Conservation (phyloP, 2,888 invertebrate genomes). For the Tachina fera region DNA sequence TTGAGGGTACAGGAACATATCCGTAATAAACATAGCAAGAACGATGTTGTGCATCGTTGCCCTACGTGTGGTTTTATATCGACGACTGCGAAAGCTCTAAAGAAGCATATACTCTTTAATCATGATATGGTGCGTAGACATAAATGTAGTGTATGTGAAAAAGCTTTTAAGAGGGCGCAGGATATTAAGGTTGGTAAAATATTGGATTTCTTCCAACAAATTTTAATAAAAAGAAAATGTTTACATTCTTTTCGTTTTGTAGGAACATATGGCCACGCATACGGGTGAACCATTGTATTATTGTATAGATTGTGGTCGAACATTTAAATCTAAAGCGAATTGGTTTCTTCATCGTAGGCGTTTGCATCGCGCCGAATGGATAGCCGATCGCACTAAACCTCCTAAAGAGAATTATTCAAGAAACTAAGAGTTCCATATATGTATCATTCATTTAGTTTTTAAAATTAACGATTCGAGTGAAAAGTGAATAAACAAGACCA, state of each 20-base stretch:
- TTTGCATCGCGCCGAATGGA: constrained; percentile 80
- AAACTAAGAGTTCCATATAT: constrained; percentile 64
- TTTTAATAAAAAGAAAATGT: neutral
- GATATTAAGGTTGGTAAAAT: constrained; percentile 59
- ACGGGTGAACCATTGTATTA: constrained; percentile 79
- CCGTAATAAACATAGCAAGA: constrained; percentile 59
- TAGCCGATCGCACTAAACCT: constrained; percentile 73
- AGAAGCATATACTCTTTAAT: constrained; percentile 78
- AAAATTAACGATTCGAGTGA: neutral
- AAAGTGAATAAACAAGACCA: neutral
- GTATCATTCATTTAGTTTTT: neutral
- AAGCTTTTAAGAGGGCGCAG: constrained; percentile 79
- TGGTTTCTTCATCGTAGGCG: constrained; percentile 80
- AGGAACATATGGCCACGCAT: constrained; percentile 81
- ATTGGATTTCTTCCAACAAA: neutral
- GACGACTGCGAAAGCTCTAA: constrained; percentile 78
- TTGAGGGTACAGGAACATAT: constrained; percentile 58
- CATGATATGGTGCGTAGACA: constrained; percentile 79
- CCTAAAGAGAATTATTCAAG: constrained; percentile 66
- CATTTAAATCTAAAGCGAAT: constrained; percentile 80
- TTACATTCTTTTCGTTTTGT: constrained; percentile 6
- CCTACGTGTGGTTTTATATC: constrained; percentile 78
- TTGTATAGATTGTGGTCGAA: constrained; percentile 78
- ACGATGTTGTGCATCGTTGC: constrained; percentile 73
- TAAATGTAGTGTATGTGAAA: constrained; percentile 80